Conservation (phyloP, 2,113 vertebrate species). For the Hiodon alosoides region DNA sequence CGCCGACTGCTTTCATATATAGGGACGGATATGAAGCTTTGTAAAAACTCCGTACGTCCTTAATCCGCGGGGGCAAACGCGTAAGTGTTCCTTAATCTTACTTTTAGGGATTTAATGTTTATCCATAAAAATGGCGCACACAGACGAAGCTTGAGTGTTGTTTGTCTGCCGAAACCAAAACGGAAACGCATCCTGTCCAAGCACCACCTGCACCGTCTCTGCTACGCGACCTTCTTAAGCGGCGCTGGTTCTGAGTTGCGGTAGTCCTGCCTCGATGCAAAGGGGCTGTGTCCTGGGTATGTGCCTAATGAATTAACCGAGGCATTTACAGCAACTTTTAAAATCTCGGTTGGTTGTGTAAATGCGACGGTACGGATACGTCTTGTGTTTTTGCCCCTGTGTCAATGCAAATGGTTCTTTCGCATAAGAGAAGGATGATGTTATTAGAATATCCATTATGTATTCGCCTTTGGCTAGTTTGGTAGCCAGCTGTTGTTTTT, state of each 20-base stretch:
- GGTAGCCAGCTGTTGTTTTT: too few relatives aligned
- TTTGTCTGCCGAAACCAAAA: neutral
- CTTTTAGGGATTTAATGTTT: neutral
- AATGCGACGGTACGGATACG: too few relatives aligned
- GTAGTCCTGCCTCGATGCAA: neutral
- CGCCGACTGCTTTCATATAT: conserved; percentile 1
- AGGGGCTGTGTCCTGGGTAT: too few relatives aligned
- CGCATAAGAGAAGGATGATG: too few relatives aligned
- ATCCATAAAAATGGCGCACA: conserved; percentile 20
- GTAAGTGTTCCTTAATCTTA: neutral
- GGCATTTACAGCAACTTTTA: too few relatives aligned
- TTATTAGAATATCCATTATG: too few relatives aligned
- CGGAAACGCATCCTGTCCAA: conserved; percentile 3
- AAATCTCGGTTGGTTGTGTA: too few relatives aligned
- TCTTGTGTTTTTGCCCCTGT: too few relatives aligned
- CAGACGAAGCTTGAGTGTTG: neutral
- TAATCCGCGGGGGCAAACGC: neutral
- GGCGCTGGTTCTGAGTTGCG: conserved; percentile 11
- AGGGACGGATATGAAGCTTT: conserved; percentile 17
- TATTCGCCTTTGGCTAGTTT: too few relatives aligned
- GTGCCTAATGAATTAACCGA: too few relatives aligned
- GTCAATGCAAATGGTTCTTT: too few relatives aligned
- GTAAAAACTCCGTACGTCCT: neutral
- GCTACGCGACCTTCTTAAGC: conserved; percentile 10
- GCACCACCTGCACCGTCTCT: conserved; percentile 7